Evolutionary conservation across 92 coral and sea anemone genomes (phyloP), one percentile per base, ranked within the genome.

Genomic region (Paragorgia papillata): DNA sequence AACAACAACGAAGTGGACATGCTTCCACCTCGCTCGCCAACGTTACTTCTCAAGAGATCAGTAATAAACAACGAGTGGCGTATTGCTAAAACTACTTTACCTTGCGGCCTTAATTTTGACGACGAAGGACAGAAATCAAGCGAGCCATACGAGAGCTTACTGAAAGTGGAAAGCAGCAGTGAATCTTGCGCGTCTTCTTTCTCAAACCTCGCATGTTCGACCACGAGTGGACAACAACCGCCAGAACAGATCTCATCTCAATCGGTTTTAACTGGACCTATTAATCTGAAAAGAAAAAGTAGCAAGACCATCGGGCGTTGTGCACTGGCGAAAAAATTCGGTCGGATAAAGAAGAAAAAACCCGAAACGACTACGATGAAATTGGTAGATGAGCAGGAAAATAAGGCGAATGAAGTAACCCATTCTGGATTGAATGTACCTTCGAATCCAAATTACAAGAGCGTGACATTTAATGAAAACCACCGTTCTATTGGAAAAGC

Each of bases 31-130:
- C 78, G 48, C 17, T 71, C 78, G 15, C 78, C 78, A 12, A 71
- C 78, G 24, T 32, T 71, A 22, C 43, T 71, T 2, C 78, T 71
- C 58, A 71, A 71, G 53, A 53, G 78, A 41, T 71, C 78, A 12
- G 27, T 50, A n/a, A n/a, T n/a, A 41, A 64, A 64, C 17, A 71
- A 71, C 35, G 22, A 53, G 24, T 71, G 78, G 78, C 78, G 54
- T 25, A 51, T 71, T 31, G 78, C 78, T 14, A 71, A 35, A 19
- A 39, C 30, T 14, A 41, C 35, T 46, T 68, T 68, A 68, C 58
- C 75, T 37, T 39, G 19, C n/a, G n/a, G n/a, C 13, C 44, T 49
- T 44, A 24, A 33, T 32, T 35, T 64, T 2, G 44, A 64, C 18
- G 27, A 12, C 4, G 53, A 64, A 64, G 71, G 39, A 34, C 13